A percentile compares a stretch with the other conserved stretches of the same genome.
These are phyloP conservation scores for Remorina albescens DNA, from an alignment of 2,797 vertebrate genomes.

Conservation along the genomic window DNA sequence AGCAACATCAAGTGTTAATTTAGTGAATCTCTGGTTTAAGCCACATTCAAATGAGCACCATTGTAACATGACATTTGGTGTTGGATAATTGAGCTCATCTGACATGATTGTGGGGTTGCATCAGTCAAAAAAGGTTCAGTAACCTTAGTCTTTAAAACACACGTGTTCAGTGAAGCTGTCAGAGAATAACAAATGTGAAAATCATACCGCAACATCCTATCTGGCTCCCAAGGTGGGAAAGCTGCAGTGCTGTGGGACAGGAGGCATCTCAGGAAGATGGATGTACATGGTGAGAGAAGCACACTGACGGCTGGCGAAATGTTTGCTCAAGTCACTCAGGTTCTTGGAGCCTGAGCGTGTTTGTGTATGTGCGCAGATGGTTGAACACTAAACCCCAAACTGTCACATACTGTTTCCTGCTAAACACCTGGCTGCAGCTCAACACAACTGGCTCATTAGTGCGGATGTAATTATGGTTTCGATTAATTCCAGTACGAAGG, in stretches of 20 bases:
- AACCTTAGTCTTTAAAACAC: slow-evolving; percentile 14
- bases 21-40: not conserved
- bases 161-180: slow-evolving; percentile 45
- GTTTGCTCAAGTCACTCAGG: slow-evolving; percentile 51
- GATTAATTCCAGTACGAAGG: slow-evolving; percentile 60
- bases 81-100: not conserved
- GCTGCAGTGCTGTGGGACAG: slow-evolving; percentile 48
- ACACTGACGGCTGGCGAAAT: slow-evolving; percentile 51
- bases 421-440: slow-evolving; percentile 66
- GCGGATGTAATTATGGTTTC: slow-evolving; percentile 63
- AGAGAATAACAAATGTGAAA: slow-evolving; percentile 51
- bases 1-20: slow-evolving; percentile 1
- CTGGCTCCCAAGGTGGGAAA: slow-evolving; percentile 61
- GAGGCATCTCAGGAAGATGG: slow-evolving; percentile 61
- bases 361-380: slow-evolving; percentile 34
- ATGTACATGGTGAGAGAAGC: slow-evolving; percentile 67
- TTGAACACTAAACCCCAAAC: slow-evolving; percentile 53
- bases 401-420: slow-evolving; percentile 65
- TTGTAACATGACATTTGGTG: not conserved
- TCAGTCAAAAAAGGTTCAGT: not conserved
- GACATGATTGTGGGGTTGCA: not conserved
- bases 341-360: slow-evolving; percentile 18
- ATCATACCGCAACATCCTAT: slow-evolving; percentile 58
- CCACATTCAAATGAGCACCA: not conserved
- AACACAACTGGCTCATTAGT: slow-evolving; percentile 56